Conservation (phyloP, 53 echinoderm and acorn worm genomes). For the Apostichopus leukothele region DNA sequence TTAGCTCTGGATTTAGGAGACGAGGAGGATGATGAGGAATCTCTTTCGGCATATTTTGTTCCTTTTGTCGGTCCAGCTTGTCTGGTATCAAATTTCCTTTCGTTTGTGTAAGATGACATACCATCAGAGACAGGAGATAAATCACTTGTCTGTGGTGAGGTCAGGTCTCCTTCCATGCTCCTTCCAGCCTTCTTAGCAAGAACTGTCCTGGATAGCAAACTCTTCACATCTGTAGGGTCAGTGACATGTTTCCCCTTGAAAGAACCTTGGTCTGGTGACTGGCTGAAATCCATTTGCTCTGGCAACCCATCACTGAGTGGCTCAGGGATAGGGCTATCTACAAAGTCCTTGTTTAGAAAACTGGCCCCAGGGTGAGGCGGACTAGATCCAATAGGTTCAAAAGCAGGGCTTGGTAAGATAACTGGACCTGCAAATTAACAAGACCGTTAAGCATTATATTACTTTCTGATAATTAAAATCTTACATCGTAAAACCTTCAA, state of each 20-base stretch:
- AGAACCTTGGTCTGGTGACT: conserved; percentile 24
- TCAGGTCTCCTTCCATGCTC: background rate
- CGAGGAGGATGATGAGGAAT: background rate
- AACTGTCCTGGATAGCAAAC: conserved; percentile 11
- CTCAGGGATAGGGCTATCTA: conserved; percentile 38
- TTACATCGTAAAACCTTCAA: too few species aligned
- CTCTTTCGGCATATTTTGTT: background rate
- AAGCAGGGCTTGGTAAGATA: conserved; percentile 41
- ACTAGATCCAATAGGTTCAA: conserved; percentile 51
- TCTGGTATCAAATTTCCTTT: background rate
- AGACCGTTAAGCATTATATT: too few species aligned
- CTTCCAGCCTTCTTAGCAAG: conserved; percentile 10
- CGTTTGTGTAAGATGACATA: background rate
- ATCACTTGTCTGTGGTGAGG: conserved; percentile 2
- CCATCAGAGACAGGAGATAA: conserved; percentile 9
- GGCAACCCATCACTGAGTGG: conserved; percentile 40
- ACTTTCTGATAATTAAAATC: too few species aligned
- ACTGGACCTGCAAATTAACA: conserved; percentile 25
- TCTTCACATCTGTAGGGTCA: conserved; percentile 24
- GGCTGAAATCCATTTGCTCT: conserved; percentile 36
- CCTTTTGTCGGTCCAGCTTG: background rate
- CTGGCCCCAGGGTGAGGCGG: conserved; percentile 40
- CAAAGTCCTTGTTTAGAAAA: conserved; percentile 14
- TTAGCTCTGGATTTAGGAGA: conserved; percentile 22
- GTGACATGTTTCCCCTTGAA: background rate